A percentile compares a stretch with the other conserved stretches of the same genome.
These are phyloP conservation scores for Carassius auratus DNA, from an alignment of 2,113 vertebrate species.

Conservation along the genomic window DNA sequence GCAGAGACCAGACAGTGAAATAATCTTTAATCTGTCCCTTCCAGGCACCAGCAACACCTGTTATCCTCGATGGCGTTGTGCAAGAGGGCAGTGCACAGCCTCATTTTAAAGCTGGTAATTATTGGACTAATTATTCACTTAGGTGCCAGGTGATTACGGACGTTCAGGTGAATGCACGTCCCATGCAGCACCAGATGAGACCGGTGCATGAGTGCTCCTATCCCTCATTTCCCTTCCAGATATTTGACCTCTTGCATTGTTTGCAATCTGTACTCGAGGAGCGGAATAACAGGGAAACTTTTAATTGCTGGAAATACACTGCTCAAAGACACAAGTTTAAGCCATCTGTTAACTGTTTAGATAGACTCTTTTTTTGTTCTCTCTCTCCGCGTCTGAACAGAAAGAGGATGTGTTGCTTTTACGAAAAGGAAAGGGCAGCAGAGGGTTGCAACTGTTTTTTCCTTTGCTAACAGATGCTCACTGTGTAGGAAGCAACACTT, in stretches of 20 bases:
- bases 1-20: constrained; percentile 82
- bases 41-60: constrained; percentile 85
- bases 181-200: constrained; percentile 71
- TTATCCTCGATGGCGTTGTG: constrained; percentile 78
- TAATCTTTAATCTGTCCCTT: constrained; percentile 90
- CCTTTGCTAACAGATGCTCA: constrained; percentile 15
- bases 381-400: constrained; percentile 59
- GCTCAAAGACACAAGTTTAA: constrained; percentile 69
- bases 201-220: constrained; percentile 62
- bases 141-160: constrained; percentile 76
- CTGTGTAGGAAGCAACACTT: constrained; percentile 23
- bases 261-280: constrained; percentile 72
- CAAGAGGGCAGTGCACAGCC: constrained; percentile 73
- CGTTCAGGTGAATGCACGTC: constrained; percentile 74
- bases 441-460: constrained; percentile 40
- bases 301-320: constrained; percentile 76
- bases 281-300: constrained; percentile 76
- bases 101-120: constrained; percentile 81
- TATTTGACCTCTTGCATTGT: constrained; percentile 73
- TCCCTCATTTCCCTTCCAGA: constrained; percentile 70
- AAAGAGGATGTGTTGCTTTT: constrained; percentile 57
- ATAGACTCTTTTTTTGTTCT: constrained; percentile 40
- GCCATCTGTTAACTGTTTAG: constrained; percentile 75
- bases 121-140: constrained; percentile 86
- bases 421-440: constrained; percentile 48